Evolutionary conservation across 2,113 vertebrate genomes (phyloP), one percentile per base, ranked within the genome.

Genomic region (Psammodynastes pulverulentus): DNA sequence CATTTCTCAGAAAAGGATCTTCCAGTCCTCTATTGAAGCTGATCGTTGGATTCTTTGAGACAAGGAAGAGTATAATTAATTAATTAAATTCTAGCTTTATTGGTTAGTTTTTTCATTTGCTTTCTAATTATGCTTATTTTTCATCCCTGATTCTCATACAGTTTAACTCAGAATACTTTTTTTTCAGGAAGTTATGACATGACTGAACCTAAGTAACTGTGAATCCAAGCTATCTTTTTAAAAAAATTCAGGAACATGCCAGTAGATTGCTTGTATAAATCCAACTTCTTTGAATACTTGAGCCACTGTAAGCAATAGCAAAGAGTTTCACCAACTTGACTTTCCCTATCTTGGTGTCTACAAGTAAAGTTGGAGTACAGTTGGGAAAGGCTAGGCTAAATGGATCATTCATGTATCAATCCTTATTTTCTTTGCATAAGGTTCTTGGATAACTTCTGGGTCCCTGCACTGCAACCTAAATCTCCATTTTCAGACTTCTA

Each of bases 321-420:
- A 95, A n/a, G 94, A 95, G 93, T 84, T 94, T 93, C 79, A 95
- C 89, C 84, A 93, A 88, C 91, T 90, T 93, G 89, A 87, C 29
- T 67, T 3, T 89, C 43, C 29, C 89, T 34, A 93, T 1, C 43
- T 21, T 79, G 34, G 67, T 19, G 67, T 72, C n/a, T 39, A 72
- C 13, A 39, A 39, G n/a, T 79, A 19, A 79, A 79, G 17, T 79
- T 79, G 34, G 67, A 79, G 17, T 72, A 79, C 34, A 21, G 17
- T 79, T 79, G 67, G 67, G 17, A 39, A 79, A 79, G 19, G 34
- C 34, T 79, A 43, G 3, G 19, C 34, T 79, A 79, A 2, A 43
- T 43, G 34, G 72, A 8, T 8, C 67, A 19, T 6, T 79, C 67
- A 39, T 39, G 34, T 43, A 79, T 43, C 7, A 43, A 21, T 43